Conservation (phyloP, 2,113 vertebrate species). For the Siniperca chuatsi region DNA sequence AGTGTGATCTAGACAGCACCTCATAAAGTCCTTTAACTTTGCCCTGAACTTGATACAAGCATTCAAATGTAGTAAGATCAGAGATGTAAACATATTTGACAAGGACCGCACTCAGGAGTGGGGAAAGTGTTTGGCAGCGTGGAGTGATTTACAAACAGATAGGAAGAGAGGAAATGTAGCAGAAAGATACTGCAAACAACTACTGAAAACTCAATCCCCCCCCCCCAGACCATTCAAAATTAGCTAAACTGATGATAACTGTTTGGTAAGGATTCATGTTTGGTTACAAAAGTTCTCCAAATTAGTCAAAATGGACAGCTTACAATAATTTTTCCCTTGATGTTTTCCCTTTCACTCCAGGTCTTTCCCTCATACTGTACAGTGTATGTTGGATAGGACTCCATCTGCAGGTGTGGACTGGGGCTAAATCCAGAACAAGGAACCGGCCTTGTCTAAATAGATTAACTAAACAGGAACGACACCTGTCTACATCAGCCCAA, state of each 20-base stretch:
- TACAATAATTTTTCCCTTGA: conserved; percentile 50
- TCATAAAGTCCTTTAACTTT: conserved; percentile 41
- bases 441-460: conserved; percentile 57
- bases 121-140: conserved; percentile 25
- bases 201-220: not conserved
- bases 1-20: conserved; percentile 50
- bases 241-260: not conserved
- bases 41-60: conserved; percentile 58
- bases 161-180: conserved; percentile 9
- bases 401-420: conserved; percentile 19
- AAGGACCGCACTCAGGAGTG: conserved; percentile 30
- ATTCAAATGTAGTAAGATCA: conserved; percentile 52
- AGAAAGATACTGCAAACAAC: conserved; percentile 14
- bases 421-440: conserved; percentile 48
- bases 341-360: conserved; percentile 67
- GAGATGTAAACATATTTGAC: conserved; percentile 73
- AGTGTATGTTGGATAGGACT: conserved; percentile 31
- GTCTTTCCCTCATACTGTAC: conserved; percentile 50
- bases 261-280: conserved; percentile 27
- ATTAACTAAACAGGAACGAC: conserved; percentile 6
- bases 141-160: conserved; percentile 46
- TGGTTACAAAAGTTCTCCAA: conserved; percentile 36
- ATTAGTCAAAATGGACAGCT: conserved; percentile 23
- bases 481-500: conserved; percentile 15
- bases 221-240: not conserved